Conservation (phyloP, 2,797 vertebrate genomes). For the Sebastes taczanowskii region DNA sequence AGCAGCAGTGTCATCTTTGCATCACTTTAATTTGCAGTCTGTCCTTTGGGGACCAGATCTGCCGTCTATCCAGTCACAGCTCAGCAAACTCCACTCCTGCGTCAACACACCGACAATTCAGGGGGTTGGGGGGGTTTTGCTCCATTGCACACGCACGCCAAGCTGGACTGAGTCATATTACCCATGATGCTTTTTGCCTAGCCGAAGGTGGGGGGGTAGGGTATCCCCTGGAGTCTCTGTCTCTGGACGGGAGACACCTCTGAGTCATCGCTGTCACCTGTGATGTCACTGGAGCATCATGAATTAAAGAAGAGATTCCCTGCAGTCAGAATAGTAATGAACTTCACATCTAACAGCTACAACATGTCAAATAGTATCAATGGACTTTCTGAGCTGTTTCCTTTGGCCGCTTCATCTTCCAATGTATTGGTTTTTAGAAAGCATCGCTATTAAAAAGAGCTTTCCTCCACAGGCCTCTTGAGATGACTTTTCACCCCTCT, state of each 20-base stretch:
- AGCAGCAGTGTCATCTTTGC: slow-evolving; percentile 1
- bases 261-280: slow-evolving; percentile 66
- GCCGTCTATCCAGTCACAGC: neutral
- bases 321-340: neutral
- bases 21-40: slow-evolving; percentile 10
- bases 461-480: neutral
- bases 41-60: neutral
- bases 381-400: neutral
- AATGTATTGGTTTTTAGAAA: slow-evolving; percentile 1
- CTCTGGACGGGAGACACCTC: slow-evolving; percentile 41
- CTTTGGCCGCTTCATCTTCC: neutral
- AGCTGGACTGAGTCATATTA: slow-evolving; percentile 54
- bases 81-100: neutral
- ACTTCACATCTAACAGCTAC: neutral
- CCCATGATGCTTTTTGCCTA: slow-evolving; percentile 62
- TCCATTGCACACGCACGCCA: neutral
- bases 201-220: slow-evolving; percentile 25
- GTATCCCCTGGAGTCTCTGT: slow-evolving; percentile 45
- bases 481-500: neutral
- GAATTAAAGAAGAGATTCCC: slow-evolving; percentile 25
- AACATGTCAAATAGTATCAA: neutral
- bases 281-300: slow-evolving; percentile 45
- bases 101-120: neutral
- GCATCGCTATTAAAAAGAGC: neutral
- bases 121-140: neutral